These are phyloP conservation scores for Pomatostomus ruficeps DNA, from an alignment of 2,113 vertebrate species.

Conservation along the genomic window DNA sequence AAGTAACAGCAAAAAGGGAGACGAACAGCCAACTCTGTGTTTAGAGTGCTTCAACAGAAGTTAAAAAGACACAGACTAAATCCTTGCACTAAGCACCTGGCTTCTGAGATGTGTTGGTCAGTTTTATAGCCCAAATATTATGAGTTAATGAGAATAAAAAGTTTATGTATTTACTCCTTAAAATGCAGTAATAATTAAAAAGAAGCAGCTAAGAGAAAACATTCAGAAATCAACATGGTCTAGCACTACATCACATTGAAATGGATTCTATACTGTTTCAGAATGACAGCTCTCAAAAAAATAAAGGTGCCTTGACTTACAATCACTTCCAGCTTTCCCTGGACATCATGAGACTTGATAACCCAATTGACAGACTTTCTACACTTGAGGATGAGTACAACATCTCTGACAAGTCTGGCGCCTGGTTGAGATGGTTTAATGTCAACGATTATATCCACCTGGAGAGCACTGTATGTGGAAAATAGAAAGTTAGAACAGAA, in stretches of 20 bases:
- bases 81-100: not conserved
- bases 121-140: not conserved
- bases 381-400: conserved; percentile 89
- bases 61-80: not conserved
- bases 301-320: conserved; percentile 72
- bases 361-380: conserved; percentile 95
- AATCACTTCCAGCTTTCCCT: conserved; percentile 83
- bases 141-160: not conserved
- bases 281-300: not conserved
- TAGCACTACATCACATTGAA: not conserved
- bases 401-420: conserved; percentile 73
- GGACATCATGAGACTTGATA: conserved; percentile 82
- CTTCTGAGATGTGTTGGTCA: not conserved
- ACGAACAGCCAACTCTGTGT: not conserved
- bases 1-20: not conserved
- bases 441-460: conserved; percentile 95
- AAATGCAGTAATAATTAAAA: not conserved
- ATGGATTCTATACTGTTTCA: not conserved
- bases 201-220: not conserved
- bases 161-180: not conserved
- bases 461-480: conserved; percentile 83
- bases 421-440: conserved; percentile 80
- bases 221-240: not conserved
- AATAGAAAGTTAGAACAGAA: conserved; percentile 62
- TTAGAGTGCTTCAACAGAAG: not conserved